These are phyloP conservation scores for Lasioglossum morio DNA, from an alignment of 2,888 invertebrate genomes.

Conservation along the genomic window DNA sequence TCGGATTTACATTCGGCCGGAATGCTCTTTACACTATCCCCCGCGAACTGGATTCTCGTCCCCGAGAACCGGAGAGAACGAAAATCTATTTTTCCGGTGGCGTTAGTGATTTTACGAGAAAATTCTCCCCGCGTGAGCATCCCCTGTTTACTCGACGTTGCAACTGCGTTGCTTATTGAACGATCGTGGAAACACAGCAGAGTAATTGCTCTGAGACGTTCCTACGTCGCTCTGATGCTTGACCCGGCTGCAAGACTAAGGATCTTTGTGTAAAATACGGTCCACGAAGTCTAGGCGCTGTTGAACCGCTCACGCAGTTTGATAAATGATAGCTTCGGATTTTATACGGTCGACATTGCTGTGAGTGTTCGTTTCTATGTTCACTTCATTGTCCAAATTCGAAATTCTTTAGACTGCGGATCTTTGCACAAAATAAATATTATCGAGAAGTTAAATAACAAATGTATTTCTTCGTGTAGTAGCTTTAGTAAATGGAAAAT, in stretches of 20 bases:
- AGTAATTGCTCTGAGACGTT: neutral
- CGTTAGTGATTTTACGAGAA: slow-evolving; percentile 37
- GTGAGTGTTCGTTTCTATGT: neutral
- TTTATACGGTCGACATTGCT: neutral
- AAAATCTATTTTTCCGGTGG: slow-evolving; percentile 5
- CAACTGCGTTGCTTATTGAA: slow-evolving; percentile 6
- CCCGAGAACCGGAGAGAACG: neutral
- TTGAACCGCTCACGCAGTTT: neutral
- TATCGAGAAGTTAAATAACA: neutral
- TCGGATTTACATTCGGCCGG: slow-evolving; percentile 34
- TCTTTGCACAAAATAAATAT: neutral
- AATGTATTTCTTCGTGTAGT: too few species aligned
- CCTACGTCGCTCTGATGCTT: neutral
- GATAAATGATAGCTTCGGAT: neutral
- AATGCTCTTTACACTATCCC: slow-evolving; percentile 20
- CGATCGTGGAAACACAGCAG: neutral
- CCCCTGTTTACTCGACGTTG: slow-evolving; percentile 11
- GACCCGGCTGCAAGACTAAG: neutral
- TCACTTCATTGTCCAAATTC: neutral
- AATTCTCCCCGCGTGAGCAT: slow-evolving; percentile 15
- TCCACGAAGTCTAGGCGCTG: neutral
- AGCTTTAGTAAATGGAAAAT: neutral
- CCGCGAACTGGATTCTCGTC: slow-evolving; percentile 9
- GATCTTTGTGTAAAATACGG: neutral
- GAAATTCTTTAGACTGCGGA: neutral